Percentiles rank a stretch among this genome's conserved stretches.
These are phyloP conservation scores for Sus cebifrons DNA, from an alignment of 2,797 vertebrate genomes.

Conservation along the genomic window DNA sequence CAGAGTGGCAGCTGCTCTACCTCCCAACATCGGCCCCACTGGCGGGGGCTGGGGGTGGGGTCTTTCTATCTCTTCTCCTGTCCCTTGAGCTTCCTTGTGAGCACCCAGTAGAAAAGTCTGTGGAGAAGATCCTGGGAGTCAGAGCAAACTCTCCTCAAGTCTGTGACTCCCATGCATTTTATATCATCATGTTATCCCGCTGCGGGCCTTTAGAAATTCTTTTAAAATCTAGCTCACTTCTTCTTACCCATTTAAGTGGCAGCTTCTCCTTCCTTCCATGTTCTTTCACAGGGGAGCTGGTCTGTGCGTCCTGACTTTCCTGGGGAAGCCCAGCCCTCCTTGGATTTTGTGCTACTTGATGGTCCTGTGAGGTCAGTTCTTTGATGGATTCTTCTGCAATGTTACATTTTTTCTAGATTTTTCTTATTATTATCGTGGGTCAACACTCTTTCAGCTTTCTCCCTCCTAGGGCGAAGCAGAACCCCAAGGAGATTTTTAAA, in stretches of 20 bases:
- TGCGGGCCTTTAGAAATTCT: neutral
- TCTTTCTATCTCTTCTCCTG: neutral
- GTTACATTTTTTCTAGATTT: neutral
- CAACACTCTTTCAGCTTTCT: neutral
- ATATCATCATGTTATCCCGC: neutral
- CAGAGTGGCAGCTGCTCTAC: neutral
- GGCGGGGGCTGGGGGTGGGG: fast-evolving
- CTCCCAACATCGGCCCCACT: neutral
- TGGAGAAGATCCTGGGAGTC: neutral
- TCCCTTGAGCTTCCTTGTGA: neutral
- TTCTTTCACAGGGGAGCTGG: neutral
- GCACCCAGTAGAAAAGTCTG: neutral
- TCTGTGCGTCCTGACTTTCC: neutral
- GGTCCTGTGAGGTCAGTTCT: neutral
- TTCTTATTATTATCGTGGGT: neutral
- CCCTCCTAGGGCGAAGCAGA: neutral
- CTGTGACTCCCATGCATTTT: neutral
- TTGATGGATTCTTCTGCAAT: neutral
- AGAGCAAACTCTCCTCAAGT: neutral
- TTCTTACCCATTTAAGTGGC: neutral
- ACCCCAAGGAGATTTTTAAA: neutral
- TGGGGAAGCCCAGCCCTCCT: neutral
- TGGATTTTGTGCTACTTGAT: neutral
- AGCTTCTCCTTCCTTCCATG: neutral
- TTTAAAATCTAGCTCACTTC: neutral